A percentile compares a stretch with the other conserved stretches of the same genome.
phyloP scores from a whole-genome alignment of 53 echinoderm and acorn worm species.

The Mesocentrotus franciscanus region DNA sequence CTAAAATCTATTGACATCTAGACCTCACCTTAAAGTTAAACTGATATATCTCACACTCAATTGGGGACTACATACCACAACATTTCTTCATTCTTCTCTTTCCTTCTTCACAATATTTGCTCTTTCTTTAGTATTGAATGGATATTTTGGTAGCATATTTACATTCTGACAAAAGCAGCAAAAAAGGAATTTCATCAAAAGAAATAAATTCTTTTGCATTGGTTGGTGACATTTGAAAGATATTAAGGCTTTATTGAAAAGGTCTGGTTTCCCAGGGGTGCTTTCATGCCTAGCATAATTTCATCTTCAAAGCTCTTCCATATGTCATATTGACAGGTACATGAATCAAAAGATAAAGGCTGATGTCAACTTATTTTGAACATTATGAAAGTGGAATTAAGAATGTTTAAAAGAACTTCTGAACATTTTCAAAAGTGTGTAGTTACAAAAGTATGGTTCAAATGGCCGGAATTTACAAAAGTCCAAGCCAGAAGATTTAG shows the following conservation, averaged over 20 bases:
- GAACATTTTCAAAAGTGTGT: background rate
- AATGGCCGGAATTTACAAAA: no score
- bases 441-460: no score
- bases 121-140: background rate
- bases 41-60: background rate
- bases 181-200: background rate
- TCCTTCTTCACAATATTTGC: background rate
- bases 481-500: no score
- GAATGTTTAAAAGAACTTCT: background rate
- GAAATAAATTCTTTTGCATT: background rate
- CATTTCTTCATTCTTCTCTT: background rate
- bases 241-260: background rate
- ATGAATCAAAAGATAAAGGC: background rate
- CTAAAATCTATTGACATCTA: slow-evolving; percentile 15
- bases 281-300: background rate
- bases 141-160: slow-evolving; percentile 32
- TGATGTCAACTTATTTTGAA: background rate
- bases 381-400: background rate
- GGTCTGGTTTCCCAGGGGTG: background rate
- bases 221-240: background rate
- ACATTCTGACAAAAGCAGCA: background rate
- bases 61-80: slow-evolving; percentile 16
- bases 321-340: background rate
- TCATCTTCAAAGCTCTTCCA: background rate
- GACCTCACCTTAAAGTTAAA: background rate